These are phyloP conservation scores for Notodonta ziczac DNA, from an alignment of 2,888 invertebrate genomes.

Conservation along the genomic window DNA sequence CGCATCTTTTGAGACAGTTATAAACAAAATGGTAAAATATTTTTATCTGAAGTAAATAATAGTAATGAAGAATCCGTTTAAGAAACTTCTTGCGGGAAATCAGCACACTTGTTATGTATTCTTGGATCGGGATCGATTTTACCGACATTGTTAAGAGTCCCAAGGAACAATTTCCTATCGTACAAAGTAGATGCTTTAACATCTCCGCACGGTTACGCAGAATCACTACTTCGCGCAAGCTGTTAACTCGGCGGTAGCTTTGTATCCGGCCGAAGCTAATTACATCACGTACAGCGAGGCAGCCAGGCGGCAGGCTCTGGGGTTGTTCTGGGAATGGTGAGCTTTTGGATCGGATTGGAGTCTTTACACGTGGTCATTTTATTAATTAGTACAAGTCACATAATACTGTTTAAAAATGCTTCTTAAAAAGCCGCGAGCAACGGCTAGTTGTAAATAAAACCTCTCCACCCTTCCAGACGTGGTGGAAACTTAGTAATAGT, in stretches of 20 bases:
- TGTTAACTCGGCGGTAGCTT: neutral
- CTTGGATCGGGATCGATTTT: constrained; percentile 11
- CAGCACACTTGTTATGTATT: constrained; percentile 4
- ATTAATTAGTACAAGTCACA: no score
- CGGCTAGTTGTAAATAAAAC: no score
- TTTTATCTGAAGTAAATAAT: no score
- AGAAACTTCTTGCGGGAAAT: no score
- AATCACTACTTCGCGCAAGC: neutral
- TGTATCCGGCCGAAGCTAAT: constrained; percentile 11
- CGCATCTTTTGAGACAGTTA: constrained; percentile 7
- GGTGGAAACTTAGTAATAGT: no score
- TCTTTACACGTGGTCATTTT: neutral
- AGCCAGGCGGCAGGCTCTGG: neutral
- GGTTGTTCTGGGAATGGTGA: neutral
- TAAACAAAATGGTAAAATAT: no score
- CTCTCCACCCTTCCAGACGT: no score
- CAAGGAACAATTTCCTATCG: neutral
- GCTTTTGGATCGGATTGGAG: neutral
- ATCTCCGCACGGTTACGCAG: neutral
- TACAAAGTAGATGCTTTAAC: neutral
- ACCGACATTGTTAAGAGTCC: neutral
- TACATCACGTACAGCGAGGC: constrained; percentile 17
- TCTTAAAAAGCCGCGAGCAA: no score
- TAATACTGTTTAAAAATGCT: no score
- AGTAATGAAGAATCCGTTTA: no score